Conservation (phyloP, 2,113 vertebrate genomes). For the Melierax canorus region DNA sequence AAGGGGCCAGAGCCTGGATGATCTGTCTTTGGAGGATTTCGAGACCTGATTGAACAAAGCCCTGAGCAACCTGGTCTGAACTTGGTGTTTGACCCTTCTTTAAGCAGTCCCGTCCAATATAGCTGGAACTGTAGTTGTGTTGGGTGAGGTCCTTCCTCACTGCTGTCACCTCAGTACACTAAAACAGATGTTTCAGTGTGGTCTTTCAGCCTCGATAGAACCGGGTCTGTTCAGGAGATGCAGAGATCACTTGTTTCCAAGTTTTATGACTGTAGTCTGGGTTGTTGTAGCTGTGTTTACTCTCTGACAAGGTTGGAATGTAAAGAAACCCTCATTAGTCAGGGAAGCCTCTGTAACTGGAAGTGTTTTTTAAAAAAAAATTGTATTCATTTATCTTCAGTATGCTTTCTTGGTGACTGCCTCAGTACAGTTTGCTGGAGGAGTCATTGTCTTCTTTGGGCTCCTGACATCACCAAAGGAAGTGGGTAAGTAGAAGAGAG, state of each 20-base stretch:
- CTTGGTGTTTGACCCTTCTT: not conserved
- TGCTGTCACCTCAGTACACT: not conserved
- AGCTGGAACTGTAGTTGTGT: not conserved
- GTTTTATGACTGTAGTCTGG: not conserved
- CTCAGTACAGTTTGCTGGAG: conserved; percentile 92
- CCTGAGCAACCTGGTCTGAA: not conserved
- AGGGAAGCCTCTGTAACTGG: not conserved
- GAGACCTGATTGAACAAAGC: not conserved
- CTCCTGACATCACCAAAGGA: conserved; percentile 92
- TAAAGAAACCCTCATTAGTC: not conserved
- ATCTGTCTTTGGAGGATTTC: not conserved
- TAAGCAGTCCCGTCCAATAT: not conserved
- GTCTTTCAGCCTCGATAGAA: not conserved
- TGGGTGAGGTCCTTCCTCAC: not conserved
- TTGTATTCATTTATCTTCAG: conserved; percentile 62
- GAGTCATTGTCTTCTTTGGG: conserved; percentile 92
- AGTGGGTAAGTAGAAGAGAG: conserved; percentile 82
- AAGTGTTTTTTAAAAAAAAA: not conserved
- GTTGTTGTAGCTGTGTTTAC: not conserved
- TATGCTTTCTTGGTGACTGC: conserved; percentile 96
- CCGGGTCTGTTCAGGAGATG: not conserved
- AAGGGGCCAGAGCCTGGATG: not conserved
- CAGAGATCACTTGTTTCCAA: not conserved
- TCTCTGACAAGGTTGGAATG: not conserved
- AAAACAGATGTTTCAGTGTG: not conserved